Base-by-base conservation (phyloP, 2,113 vertebrate genomes). In the Ochotona curzoniae region DNA sequence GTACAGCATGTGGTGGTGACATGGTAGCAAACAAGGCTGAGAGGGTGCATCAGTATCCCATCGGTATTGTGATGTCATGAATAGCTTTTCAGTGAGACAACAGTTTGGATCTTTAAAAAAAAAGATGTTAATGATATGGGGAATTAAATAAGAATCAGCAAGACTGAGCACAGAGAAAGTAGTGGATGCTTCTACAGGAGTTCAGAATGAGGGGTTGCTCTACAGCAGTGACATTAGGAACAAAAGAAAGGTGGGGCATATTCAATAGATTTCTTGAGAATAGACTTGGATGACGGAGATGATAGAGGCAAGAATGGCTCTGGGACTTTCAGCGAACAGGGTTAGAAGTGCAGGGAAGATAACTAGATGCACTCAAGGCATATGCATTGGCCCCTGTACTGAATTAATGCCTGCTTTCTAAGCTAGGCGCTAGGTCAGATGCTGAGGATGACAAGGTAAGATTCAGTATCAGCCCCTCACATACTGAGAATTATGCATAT, bases 141-240 rank as follows among this genome's bases (percentile, higher is more conserved):
- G 49, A 20, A 90, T 95, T 75, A 60, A 83, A 28, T 64, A 81
- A 57, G 30, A 18, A n/a, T 85, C 73, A 85, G 85, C 15, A 82
- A 81, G 63, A 91, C 20, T 17, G 15, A 64, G 89, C 73, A 32
- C 80, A 63, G 38, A 73, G 80, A 91, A 70, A 81, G 1, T n/a
- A 25, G 38, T 78, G 54, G 38, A 83, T 4, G 26, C 18, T 87
- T 75, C 28, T 60, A 28, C 17, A 49, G 9, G 71, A 38, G 44
- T 51, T 18, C 23, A 90, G 44, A 95, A 87, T 87, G 20, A 93
- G 8, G 14, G 21, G 67, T 71, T 91, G 60, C 51, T 35, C 26
- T 91, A 87, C 30, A 78, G 26, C 25, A 83, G 30, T 67, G 64
- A 23, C 57, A 83, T 30, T 71, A 66, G 8, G 17, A 71, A 14